Base-by-base conservation (phyloP, 2,797 vertebrate genomes). In the Phylloscopus collybita region DNA sequence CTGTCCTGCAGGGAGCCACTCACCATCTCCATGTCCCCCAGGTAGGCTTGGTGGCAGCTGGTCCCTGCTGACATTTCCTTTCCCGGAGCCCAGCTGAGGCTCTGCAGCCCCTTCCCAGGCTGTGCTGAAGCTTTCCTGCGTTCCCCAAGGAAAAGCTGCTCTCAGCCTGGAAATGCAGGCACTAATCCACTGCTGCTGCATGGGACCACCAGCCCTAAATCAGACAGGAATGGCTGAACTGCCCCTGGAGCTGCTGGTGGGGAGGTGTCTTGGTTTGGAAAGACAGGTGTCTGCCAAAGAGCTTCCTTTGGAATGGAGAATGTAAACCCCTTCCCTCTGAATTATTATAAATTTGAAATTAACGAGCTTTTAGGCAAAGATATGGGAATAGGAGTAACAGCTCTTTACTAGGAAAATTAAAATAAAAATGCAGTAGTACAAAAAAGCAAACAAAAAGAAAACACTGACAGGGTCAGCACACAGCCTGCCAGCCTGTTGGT, bases 1-100 rank as follows among this genome's bases (percentile, higher is more conserved):
- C 91, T 99, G 99, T 94, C 93, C 96, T 51, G 53, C 75, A 60
- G 98, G 98, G 29, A 98, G 96, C 15, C 51, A 80, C 30, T 93
- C 92, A 67, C 97, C 98, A 14, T 75, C 87, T 44, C 96, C 97
- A 0, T 98, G 98, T 50, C 92, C 95, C 16, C 78, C 94, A 54
- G 98, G 97, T 98, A 18, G 61, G 96, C 88, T n/a, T 51, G 56
- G 36, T 56, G 64, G 38, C 67, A 93, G 49, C 32, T 76, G 53
- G 16, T 74, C 26, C 42, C 8, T 17, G 10, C 21, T 22, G 5
- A 14, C 15, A 4, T 44, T 72, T 71, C 45, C 67, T 32, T 57
- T 40, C 36, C 40, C n/a, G 7, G 18, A 14, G 11, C 34, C 34
- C 20, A 44, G 32, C 62, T 75, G 71, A 69, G 80, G 44, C 60